A percentile compares a stretch with the other conserved stretches of the same genome.
phyloP scores from a whole-genome alignment of 2,113 vertebrate species.

The Podilymbus podiceps region DNA sequence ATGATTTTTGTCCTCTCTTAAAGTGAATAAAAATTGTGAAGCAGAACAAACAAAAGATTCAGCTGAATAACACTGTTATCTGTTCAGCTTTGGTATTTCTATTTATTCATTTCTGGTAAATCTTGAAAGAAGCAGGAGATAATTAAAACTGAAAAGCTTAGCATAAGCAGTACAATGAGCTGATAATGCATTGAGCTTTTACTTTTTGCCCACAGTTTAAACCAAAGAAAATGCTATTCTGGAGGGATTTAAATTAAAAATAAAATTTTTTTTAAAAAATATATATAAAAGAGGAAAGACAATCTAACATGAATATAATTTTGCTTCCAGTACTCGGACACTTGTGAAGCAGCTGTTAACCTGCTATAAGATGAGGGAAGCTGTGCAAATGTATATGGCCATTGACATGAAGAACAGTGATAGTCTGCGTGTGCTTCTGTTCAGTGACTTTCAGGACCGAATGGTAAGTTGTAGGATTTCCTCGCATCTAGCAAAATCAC shows the following conservation, averaged over 20 bases:
- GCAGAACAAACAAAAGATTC: not conserved
- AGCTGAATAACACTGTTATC: not conserved
- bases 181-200: not conserved
- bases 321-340: not conserved
- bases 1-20: not conserved
- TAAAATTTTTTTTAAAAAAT: not conserved
- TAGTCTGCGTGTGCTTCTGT: not conserved
- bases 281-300: not conserved
- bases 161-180: not conserved
- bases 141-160: not conserved
- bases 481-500: not conserved
- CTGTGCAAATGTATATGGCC: rapidly evolving
- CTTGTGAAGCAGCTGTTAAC: not conserved
- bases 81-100: not conserved
- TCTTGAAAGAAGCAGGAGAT: not conserved
- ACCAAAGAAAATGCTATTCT: not conserved
- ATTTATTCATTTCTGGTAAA: not conserved
- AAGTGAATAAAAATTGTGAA: not conserved
- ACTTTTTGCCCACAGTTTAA: not conserved
- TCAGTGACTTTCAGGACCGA: not conserved
- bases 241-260: not conserved
- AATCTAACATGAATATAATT: not conserved
- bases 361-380: not conserved
- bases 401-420: not conserved
- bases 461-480: not conserved